A percentile compares a stretch with the other conserved stretches of the same genome.
phyloP scores from a whole-genome alignment of 1,140 invertebrate genomes.

The Paraescarpia echinospica region DNA sequence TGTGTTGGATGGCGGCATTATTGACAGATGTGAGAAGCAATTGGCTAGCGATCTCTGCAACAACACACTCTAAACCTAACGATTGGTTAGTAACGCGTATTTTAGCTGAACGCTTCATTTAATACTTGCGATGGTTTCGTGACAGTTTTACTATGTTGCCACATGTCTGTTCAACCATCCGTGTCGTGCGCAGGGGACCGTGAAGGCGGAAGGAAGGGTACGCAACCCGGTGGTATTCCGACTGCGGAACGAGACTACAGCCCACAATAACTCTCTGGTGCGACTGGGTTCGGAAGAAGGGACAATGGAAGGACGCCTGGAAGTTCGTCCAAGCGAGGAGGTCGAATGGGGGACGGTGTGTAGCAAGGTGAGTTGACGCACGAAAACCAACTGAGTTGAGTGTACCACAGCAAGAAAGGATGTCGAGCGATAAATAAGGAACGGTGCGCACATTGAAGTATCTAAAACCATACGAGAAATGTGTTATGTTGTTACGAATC shows the following conservation, averaged over 20 bases:
- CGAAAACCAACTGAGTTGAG: too few relatives aligned
- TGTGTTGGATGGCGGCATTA: too few relatives aligned
- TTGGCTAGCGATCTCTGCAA: too few relatives aligned
- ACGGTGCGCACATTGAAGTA: too few relatives aligned
- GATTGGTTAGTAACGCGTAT: background rate
- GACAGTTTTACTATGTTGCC: background rate
- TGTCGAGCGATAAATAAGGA: too few relatives aligned
- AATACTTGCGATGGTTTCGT: too few relatives aligned
- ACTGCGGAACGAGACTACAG: constrained; percentile 44
- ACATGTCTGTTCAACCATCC: background rate
- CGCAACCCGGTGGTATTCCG: constrained; percentile 60
- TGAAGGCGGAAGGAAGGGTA: background rate
- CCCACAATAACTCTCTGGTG: constrained; percentile 35
- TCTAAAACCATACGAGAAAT: too few relatives aligned
- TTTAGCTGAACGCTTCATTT: background rate
- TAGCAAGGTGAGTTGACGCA: constrained; percentile 61
- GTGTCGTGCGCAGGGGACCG: background rate
- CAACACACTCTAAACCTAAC: background rate
- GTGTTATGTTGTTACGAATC: too few relatives aligned
- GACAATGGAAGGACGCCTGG: constrained; percentile 58
- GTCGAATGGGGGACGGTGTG: constrained; percentile 94
- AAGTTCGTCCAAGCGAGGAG: constrained; percentile 69
- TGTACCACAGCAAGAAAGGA: too few relatives aligned
- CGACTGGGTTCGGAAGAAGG: constrained; percentile 45
- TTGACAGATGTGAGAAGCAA: too few relatives aligned